Evolutionary conservation across 2,113 vertebrate species (phyloP).

Genomic region (Tetrax tetrax): DNA sequence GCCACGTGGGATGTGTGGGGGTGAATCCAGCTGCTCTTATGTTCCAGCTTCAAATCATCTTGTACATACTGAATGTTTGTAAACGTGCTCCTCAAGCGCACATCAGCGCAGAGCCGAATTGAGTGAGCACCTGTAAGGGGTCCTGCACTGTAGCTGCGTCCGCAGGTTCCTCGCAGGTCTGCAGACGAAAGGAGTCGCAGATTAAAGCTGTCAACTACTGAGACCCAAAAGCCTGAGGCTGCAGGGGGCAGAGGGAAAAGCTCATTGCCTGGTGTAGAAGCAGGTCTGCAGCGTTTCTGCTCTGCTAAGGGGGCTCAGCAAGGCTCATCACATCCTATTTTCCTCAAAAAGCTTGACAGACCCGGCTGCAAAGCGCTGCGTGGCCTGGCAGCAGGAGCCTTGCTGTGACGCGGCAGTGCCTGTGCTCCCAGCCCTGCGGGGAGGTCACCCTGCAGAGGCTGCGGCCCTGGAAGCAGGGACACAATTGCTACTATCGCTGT

Average conservation of each 20-base stretch:
- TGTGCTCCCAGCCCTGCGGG: neutral
- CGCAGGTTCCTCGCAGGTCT: neutral
- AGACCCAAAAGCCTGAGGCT: neutral
- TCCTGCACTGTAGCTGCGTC: neutral
- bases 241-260: neutral
- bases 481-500: neutral
- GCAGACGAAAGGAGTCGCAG: neutral
- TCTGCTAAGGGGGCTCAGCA: neutral
- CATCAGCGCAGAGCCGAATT: neutral
- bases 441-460: neutral
- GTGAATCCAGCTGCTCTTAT: conserved; percentile 22
- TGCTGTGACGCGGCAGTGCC: neutral
- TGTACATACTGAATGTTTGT: conserved; percentile 61
- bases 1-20: neutral
- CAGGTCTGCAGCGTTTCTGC: neutral
- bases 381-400: neutral
- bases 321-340: neutral
- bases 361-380: neutral
- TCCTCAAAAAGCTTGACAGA: neutral
- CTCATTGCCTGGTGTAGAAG: neutral
- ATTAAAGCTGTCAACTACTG: conserved; percentile 42
- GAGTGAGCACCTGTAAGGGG: neutral
- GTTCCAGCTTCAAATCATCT: conserved; percentile 43
- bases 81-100: neutral
- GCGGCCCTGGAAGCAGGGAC: neutral